Percentiles rank a stretch among this genome's conserved stretches.
Conservation (phyloP, 1,140 invertebrate genomes). For the Bombus superbus region DNA sequence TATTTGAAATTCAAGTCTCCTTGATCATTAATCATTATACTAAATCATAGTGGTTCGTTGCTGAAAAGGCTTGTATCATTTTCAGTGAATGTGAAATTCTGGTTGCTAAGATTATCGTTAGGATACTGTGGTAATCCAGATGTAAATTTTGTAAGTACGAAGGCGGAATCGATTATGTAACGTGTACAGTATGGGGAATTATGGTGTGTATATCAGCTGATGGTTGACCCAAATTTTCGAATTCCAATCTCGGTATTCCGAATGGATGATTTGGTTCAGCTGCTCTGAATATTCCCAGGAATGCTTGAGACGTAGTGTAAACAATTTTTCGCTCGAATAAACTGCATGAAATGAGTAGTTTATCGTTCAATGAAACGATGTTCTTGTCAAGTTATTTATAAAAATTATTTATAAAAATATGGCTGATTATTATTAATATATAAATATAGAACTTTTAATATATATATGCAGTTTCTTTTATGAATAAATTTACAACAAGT, state of each 20-base stretch:
- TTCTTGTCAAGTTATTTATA: too few relatives aligned
- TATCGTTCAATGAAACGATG: too few relatives aligned
- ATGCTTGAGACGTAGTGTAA: neutral
- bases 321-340: neutral
- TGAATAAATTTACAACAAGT: too few relatives aligned
- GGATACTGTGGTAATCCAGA: constrained; percentile 28
- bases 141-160: constrained; percentile 12
- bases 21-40: neutral
- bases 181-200: neutral
- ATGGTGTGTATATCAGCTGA: constrained; percentile 29
- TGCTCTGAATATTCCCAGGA: constrained; percentile 7
- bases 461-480: too few relatives aligned
- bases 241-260: constrained; percentile 55
- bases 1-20: too few relatives aligned
- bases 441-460: too few relatives aligned
- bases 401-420: too few relatives aligned
- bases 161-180: constrained; percentile 35
- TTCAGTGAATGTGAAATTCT: neutral
- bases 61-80: neutral
- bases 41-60: neutral
- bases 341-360: too few relatives aligned
- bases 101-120: neutral
- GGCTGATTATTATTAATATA: too few relatives aligned
- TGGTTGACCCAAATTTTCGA: constrained; percentile 55
- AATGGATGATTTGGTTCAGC: constrained; percentile 49